Percentiles rank a stretch among this genome's conserved stretches.
These are phyloP conservation scores for Sturmia bella DNA, from an alignment of 2,888 invertebrate species.

Conservation along the genomic window DNA sequence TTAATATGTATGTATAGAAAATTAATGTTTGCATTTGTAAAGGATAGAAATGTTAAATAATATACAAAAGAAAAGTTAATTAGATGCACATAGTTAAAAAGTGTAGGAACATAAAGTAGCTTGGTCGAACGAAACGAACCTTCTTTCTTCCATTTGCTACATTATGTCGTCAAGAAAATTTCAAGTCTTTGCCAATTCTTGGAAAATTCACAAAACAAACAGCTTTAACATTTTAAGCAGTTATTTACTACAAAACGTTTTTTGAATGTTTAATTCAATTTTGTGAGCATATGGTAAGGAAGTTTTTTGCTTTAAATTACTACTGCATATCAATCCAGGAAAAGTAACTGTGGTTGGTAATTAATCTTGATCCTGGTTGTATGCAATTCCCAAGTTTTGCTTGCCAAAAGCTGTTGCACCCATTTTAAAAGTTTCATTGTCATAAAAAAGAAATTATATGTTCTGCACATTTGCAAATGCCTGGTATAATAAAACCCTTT, in stretches of 20 bases:
- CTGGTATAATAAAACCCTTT: background rate
- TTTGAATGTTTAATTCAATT: conserved; percentile 2
- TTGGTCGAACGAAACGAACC: background rate
- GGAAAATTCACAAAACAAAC: conserved; percentile 1
- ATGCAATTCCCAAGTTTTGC: no score
- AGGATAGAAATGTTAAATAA: background rate
- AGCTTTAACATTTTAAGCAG: background rate
- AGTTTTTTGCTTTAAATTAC: background rate
- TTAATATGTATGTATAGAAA: background rate
- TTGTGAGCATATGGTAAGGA: no score
- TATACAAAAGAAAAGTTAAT: conserved; percentile 51
- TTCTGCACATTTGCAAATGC: no score
- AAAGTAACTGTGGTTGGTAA: no score
- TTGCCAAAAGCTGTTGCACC: no score
- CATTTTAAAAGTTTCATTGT: no score
- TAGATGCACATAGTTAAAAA: conserved; percentile 52
- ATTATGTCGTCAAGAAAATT: conserved; percentile 51
- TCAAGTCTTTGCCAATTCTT: conserved; percentile 6
- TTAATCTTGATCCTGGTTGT: background rate
- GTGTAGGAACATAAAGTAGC: background rate
- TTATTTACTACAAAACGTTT: conserved; percentile 7
- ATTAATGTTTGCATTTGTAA: background rate
- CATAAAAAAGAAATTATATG: no score
- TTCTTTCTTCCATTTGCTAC: background rate
- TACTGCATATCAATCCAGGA: no score